These are phyloP conservation scores for Misgurnus mizolepis DNA, from an alignment of 2,113 vertebrate species.

Conservation along the genomic window DNA sequence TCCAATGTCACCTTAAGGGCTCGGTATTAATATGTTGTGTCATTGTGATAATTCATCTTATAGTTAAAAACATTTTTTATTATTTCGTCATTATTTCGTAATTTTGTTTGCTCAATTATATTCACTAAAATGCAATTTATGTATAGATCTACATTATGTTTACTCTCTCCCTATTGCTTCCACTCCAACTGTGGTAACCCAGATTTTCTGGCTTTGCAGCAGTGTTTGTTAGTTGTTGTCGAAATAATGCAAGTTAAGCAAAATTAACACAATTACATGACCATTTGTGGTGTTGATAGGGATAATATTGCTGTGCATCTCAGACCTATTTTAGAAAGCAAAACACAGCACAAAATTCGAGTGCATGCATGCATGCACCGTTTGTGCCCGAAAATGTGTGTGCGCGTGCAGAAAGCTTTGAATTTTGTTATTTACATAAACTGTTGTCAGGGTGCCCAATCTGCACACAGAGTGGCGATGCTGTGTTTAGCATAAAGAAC, in stretches of 20 bases:
- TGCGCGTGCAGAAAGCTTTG: constrained; percentile 18
- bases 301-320: constrained; percentile 24
- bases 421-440: constrained; percentile 77
- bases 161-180: not conserved
- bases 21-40: not conserved
- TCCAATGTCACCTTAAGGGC: no score
- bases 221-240: constrained; percentile 14
- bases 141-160: not conserved
- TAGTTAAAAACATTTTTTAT: not conserved
- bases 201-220: constrained; percentile 4
- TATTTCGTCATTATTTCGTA: not conserved
- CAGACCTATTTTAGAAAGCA: constrained; percentile 15
- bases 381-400: not conserved
- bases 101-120: no score
- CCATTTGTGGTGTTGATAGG: constrained; percentile 18
- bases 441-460: constrained; percentile 72
- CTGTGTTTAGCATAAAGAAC: constrained; percentile 76
- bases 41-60: not conserved
- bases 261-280: not conserved
- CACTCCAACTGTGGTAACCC: constrained; percentile 4
- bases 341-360: constrained; percentile 15
- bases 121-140: not conserved
- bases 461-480: constrained; percentile 21
- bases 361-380: not conserved
- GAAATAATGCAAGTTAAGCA: constrained; percentile 17